Percentiles rank a stretch among this genome's conserved stretches.
Evolutionary conservation across 1,140 invertebrate species (phyloP).

Genomic region (Liolophura sinensis): DNA sequence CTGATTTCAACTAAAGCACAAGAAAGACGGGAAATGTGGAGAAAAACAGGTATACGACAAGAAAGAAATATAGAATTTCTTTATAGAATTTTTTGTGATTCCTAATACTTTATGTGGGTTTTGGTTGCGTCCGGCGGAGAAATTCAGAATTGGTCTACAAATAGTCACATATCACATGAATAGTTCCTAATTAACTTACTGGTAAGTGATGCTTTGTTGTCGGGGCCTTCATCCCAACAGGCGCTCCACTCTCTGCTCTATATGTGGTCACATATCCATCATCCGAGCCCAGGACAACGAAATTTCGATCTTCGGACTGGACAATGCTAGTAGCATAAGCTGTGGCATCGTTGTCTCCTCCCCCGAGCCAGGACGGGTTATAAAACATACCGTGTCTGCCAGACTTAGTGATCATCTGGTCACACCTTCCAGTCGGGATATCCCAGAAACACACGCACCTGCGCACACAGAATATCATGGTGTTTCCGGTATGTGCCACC

Average conservation of each 20-base stretch:
- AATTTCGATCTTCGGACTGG: constrained; percentile 16
- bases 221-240: constrained; percentile 30
- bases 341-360: constrained; percentile 19
- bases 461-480: constrained; percentile 30
- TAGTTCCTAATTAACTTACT: constrained; percentile 20
- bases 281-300: constrained; percentile 35
- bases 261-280: constrained; percentile 46
- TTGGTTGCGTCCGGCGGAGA: neutral
- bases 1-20: no score
- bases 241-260: constrained; percentile 29
- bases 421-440: constrained; percentile 43
- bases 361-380: constrained; percentile 28
- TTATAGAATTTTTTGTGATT: constrained; percentile 1
- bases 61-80: neutral
- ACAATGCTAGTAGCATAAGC: constrained; percentile 18
- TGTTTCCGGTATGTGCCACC: constrained; percentile 30
- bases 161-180: neutral
- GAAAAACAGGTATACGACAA: constrained; percentile 6
- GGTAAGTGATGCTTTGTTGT: constrained; percentile 31
- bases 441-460: constrained; percentile 41
- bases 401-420: constrained; percentile 31
- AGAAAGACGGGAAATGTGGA: neutral
- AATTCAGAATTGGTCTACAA: neutral
- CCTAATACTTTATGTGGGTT: neutral
- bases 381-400: constrained; percentile 35